Evolutionary conservation across 2,797 vertebrate genomes (phyloP).

Genomic region (Saxicola maurus): DNA sequence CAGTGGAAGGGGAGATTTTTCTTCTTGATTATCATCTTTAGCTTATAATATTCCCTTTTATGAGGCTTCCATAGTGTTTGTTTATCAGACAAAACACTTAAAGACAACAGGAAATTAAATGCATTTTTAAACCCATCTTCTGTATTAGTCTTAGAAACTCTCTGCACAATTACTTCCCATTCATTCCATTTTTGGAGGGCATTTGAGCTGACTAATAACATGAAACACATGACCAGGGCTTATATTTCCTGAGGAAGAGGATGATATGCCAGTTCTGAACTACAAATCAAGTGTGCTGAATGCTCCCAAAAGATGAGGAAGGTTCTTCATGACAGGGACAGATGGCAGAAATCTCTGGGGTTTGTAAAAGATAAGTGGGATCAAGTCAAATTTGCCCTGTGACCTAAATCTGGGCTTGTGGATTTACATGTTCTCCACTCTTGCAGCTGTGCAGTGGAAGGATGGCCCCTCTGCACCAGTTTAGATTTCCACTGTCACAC

Average conservation of each 20-base stretch:
- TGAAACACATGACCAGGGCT: not conserved
- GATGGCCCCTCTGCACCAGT: accelerated
- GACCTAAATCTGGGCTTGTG: not conserved
- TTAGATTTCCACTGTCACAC: accelerated
- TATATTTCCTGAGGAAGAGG: not conserved
- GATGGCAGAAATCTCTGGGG: not conserved
- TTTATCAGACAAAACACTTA: not conserved
- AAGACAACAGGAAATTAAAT: not conserved
- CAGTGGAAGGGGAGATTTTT: not conserved
- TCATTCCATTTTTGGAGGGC: not conserved
- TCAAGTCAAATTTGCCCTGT: not conserved
- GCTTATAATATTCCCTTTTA: not conserved
- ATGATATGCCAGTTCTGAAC: not conserved
- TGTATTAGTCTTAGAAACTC: not conserved
- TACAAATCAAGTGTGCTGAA: not conserved
- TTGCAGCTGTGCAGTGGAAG: not conserved
- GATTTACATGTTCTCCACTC: accelerated
- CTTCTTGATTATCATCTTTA: not conserved
- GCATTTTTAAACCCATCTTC: not conserved
- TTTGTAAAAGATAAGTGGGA: not conserved
- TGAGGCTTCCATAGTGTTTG: not conserved
- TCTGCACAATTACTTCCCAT: not conserved
- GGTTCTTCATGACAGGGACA: not conserved
- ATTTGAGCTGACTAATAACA: not conserved
- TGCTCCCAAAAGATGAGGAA: not conserved